Evolutionary conservation across 2,113 vertebrate species (phyloP).

Genomic region (Notarius quadriscutis): DNA sequence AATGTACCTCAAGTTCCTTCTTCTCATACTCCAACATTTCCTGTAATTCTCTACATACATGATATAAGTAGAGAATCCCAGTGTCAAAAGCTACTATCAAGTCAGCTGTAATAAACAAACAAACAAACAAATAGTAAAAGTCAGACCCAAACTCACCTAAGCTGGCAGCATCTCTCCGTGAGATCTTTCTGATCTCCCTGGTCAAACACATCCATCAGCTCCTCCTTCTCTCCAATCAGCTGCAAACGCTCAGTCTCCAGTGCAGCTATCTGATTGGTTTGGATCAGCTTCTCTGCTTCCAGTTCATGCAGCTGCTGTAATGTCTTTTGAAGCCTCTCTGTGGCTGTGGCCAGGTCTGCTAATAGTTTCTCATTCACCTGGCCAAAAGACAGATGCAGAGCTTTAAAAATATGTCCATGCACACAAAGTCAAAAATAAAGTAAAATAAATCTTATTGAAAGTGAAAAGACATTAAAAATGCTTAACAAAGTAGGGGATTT

Average conservation of each 20-base stretch:
- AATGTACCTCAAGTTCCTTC: slow-evolving; percentile 57
- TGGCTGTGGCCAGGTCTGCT: slow-evolving; percentile 61
- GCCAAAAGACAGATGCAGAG: not conserved
- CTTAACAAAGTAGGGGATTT: not conserved
- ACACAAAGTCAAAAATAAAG: not conserved
- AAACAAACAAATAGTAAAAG: not conserved
- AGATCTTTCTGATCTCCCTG: slow-evolving; percentile 42
- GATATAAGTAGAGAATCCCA: not conserved
- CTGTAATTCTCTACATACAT: slow-evolving; percentile 60
- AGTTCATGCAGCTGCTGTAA: slow-evolving; percentile 62
- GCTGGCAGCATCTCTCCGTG: slow-evolving; percentile 57
- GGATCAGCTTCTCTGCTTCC: slow-evolving; percentile 56
- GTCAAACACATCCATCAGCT: slow-evolving; percentile 49
- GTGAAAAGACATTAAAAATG: not conserved
- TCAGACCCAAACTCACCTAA: slow-evolving; percentile 61
- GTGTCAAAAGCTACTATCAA: not conserved
- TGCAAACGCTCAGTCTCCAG: slow-evolving; percentile 60
- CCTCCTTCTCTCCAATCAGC: slow-evolving; percentile 66
- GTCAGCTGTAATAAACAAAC: not conserved
- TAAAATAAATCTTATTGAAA: not conserved
- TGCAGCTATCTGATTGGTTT: slow-evolving; percentile 52
- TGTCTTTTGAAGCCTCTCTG: slow-evolving; percentile 50
- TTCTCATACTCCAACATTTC: slow-evolving; percentile 62
- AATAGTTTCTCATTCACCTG: slow-evolving; percentile 68
- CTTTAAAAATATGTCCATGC: not conserved